These are phyloP conservation scores for Mnemiopsis leidyi DNA, from an alignment of 37 sponge, comb jelly and placozoan species.

Conservation along the genomic window DNA sequence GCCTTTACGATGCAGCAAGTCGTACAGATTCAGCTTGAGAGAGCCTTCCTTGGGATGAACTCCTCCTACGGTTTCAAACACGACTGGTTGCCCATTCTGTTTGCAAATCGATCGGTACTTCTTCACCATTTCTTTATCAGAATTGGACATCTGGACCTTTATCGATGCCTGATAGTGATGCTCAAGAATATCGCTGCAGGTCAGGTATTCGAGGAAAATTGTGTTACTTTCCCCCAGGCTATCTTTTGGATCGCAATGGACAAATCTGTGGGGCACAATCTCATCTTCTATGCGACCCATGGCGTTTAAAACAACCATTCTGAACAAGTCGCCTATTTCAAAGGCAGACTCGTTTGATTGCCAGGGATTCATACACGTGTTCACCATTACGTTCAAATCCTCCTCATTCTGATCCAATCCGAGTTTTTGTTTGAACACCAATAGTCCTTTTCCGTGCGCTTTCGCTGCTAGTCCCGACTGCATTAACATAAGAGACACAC, in stretches of 20 bases:
- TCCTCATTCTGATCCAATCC: slow-evolving; percentile 31
- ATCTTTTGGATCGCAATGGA: background rate
- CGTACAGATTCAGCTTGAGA: background rate
- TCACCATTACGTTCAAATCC: slow-evolving; percentile 41
- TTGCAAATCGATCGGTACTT: background rate
- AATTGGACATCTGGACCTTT: background rate
- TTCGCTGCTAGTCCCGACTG: slow-evolving; percentile 15
- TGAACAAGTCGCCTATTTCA: background rate
- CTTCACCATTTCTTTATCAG: background rate
- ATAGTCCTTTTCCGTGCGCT: background rate
- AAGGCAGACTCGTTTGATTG: slow-evolving; percentile 29
- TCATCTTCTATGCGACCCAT: slow-evolving; percentile 14
- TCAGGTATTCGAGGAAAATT: background rate
- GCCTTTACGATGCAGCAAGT: background rate
- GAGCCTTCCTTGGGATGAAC: background rate
- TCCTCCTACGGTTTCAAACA: background rate
- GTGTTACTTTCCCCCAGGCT: too few species aligned
- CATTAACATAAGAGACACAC: slow-evolving; percentile 29
- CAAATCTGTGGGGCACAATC: background rate
- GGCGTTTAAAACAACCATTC: background rate
- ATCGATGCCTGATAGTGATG: background rate
- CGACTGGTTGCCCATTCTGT: background rate
- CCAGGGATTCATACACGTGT: slow-evolving; percentile 43
- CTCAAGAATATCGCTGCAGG: background rate
- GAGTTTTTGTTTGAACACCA: slow-evolving; percentile 2